These are phyloP conservation scores for Syngnathus rostellatus DNA, from an alignment of 2,797 vertebrate genomes.

Conservation along the genomic window DNA sequence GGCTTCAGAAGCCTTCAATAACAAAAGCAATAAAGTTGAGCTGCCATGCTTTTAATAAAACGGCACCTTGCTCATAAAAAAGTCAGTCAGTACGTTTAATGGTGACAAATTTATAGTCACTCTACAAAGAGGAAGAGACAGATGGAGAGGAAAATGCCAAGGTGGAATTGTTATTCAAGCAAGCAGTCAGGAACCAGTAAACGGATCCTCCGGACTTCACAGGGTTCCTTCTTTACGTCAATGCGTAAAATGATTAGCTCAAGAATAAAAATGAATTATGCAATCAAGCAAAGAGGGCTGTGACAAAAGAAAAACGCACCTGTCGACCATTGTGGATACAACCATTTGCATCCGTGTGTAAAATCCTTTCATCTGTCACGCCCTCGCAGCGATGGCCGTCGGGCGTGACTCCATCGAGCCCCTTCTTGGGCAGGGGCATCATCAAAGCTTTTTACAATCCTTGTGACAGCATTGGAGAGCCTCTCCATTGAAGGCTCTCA, in stretches of 20 bases:
- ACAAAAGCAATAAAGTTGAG: not conserved
- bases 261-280: not conserved
- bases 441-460: conserved; percentile 8
- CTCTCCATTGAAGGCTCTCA: conserved; percentile 20
- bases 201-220: not conserved
- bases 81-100: not conserved
- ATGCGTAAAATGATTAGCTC: not conserved
- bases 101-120: not conserved
- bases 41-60: not conserved
- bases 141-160: not conserved
- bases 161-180: not conserved
- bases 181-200: not conserved
- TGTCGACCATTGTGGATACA: not conserved
- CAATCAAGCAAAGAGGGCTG: not conserved
- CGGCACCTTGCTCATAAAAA: not conserved
- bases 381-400: not conserved
- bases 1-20: too few species aligned
- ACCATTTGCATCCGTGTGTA: not conserved
- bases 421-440: not conserved
- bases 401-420: not conserved
- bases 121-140: not conserved
- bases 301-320: not conserved
- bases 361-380: not conserved
- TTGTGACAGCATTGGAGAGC: not conserved
- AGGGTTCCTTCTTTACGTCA: not conserved